Evolutionary conservation across 2,888 invertebrate genomes (phyloP).

Genomic region (Noctuana brunneofusca): DNA sequence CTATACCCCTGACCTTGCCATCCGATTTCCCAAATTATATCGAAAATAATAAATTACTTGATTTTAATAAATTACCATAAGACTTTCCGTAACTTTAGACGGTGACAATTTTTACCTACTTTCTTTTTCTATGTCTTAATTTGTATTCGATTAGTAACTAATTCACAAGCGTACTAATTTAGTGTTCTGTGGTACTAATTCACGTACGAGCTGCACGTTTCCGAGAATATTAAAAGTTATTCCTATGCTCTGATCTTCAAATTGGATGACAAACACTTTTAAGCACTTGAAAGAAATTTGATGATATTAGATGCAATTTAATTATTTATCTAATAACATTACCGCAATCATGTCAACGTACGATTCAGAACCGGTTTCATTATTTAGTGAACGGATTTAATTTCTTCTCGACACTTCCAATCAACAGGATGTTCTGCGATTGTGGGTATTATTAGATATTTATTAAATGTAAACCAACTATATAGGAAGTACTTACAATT

Average conservation of each 20-base stretch:
- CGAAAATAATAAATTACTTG: not conserved
- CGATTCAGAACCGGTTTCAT: not conserved
- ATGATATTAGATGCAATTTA: not conserved
- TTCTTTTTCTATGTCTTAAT: constrained; percentile 7
- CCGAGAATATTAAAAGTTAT: not conserved
- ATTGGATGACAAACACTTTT: constrained; percentile 1
- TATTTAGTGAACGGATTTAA: constrained; percentile 6
- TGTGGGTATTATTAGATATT: not conserved
- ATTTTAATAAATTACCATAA: constrained; percentile 7
- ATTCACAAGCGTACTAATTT: no score
- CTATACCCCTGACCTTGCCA: not conserved
- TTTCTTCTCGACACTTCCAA: constrained; percentile 14
- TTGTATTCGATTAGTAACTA: not conserved
- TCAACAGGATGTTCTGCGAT: not conserved
- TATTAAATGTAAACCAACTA: not conserved
- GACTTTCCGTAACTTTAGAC: constrained; percentile 1
- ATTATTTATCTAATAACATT: not conserved
- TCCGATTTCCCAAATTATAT: not conserved
- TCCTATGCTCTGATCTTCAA: not conserved
- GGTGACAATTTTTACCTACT: constrained; percentile 1
- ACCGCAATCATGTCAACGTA: constrained; percentile 8
- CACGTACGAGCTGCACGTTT: not conserved
- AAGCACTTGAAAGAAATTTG: not conserved
- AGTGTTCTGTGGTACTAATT: no score
- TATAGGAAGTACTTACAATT: no score